Percentiles rank a stretch among this genome's conserved stretches.
Evolutionary conservation across 2,113 vertebrate species (phyloP).

Genomic region (Ictalurus punctatus): DNA sequence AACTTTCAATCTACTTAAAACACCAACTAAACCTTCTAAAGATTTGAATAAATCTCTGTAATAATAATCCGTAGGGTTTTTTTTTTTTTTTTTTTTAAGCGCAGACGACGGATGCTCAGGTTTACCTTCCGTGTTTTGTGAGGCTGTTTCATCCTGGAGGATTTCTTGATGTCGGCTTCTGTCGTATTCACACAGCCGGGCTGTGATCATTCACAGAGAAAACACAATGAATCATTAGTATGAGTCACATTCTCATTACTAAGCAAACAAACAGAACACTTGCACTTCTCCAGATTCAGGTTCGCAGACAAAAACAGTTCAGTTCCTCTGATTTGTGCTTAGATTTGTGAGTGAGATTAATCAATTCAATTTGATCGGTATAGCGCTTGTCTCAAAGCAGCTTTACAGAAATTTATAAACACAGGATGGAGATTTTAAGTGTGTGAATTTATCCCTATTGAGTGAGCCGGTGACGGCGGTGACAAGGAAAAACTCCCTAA

Average conservation of each 20-base stretch:
- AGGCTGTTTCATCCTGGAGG: slow-evolving; percentile 85
- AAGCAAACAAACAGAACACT: slow-evolving; percentile 7
- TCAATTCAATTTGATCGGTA: no score
- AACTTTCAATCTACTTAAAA: neutral
- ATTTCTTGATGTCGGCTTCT: slow-evolving; percentile 89
- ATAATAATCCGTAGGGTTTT: neutral
- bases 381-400: no score
- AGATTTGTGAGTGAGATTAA: neutral
- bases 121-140: slow-evolving; percentile 86
- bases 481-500: no score
- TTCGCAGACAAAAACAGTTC: neutral
- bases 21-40: neutral
- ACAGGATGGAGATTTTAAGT: no score
- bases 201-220: slow-evolving; percentile 60
- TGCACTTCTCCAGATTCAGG: neutral
- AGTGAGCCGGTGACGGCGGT: no score
- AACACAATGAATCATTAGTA: neutral
- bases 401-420: no score
- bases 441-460: no score
- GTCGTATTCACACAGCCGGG: slow-evolving; percentile 89
- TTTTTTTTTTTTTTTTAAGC: neutral
- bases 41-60: neutral
- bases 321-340: neutral
- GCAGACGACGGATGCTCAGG: no score
- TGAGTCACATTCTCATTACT: slow-evolving; percentile 27